Evolutionary conservation across 92 coral and sea anemone species (phyloP), one percentile per base, ranked within the genome.

Genomic region (Porites cylindrica): DNA sequence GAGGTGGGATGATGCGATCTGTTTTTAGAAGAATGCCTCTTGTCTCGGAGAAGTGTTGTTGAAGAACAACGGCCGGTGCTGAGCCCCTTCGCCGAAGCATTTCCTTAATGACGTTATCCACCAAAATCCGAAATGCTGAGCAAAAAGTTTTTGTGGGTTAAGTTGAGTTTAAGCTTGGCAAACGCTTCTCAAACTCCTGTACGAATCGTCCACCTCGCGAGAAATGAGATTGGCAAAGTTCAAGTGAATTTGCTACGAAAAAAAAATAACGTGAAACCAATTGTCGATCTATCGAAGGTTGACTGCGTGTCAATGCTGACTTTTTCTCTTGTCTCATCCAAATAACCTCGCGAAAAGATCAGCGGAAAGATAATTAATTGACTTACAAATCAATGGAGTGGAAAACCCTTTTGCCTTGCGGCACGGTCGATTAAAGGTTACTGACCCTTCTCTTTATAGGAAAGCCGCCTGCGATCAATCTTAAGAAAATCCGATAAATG

Each of bases 21-120:
- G 87, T 51, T 74, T 50, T 72, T 16, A 72, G 16, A 12, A 83
- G 62, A 51, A 72, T 13, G n/a, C 87, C 80, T 83, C 51, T 80
- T 59, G 87, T 86, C 65, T 95, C 93, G 10, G 88, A 83, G 54
- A 93, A 76, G 6, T 91, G 95, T 53, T 93, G 96, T 52, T 89
- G 94, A 4, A 95, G 87, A 7, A 93, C 88, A 10, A 85, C 96
- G 16, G 98, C 98, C 20, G 98, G 98, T 1, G 98, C 98, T 2
- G 98, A 95, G 8, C 96, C 96, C 10, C 98, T 82, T n/a, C 98
- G 90, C 52, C 96, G 96, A 80, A 83, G 83, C 96, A 91, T 90
- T 63, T 29, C 52, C 8, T 54, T 12, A 38, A 29, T 72, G 26
- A n/a, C 20, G 47, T 47, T 47, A 3, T 23, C 20, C 12, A 1